Percentiles rank a stretch among this genome's conserved stretches.
Conservation (phyloP, 2,797 vertebrate genomes). For the Nannoperca australis region DNA sequence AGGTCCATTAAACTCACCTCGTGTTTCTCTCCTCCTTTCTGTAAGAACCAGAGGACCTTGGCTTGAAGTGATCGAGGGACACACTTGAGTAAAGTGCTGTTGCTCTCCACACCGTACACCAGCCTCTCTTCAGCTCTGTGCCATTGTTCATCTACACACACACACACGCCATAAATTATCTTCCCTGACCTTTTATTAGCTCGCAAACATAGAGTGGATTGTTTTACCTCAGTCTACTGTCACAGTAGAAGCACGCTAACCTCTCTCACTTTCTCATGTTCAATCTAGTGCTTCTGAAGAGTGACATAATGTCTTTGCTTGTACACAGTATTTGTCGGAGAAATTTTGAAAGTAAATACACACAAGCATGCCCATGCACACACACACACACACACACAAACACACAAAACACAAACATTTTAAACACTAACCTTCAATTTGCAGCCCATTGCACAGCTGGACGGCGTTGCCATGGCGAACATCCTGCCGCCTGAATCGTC, state of each 20-base stretch:
- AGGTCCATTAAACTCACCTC: slow-evolving; percentile 85
- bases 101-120: slow-evolving; percentile 92
- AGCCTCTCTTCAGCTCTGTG: slow-evolving; percentile 87
- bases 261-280: slow-evolving; percentile 8
- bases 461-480: slow-evolving; percentile 97
- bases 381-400: slow-evolving; percentile 32
- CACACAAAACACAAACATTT: slow-evolving; percentile 29
- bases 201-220: slow-evolving; percentile 22
- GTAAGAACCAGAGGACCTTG: slow-evolving; percentile 93
- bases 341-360: slow-evolving; percentile 18
- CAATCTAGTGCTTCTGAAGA: slow-evolving; percentile 2
- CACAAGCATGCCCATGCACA: slow-evolving; percentile 8
- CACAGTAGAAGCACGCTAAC: slow-evolving; percentile 4
- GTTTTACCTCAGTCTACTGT: slow-evolving; percentile 6
- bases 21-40: slow-evolving; percentile 86
- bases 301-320: not conserved
- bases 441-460: slow-evolving; percentile 96
- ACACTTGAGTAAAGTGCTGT: slow-evolving; percentile 95
- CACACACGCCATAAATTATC: slow-evolving; percentile 29
- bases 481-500: slow-evolving; percentile 97
- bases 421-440: slow-evolving; percentile 90
- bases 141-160: slow-evolving; percentile 82
- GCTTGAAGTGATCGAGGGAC: slow-evolving; percentile 94
- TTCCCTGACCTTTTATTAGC: slow-evolving; percentile 43
- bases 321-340: not conserved